Evolutionary conservation across 1,140 invertebrate species (phyloP).

Genomic region (Drosophila lacertosa): DNA sequence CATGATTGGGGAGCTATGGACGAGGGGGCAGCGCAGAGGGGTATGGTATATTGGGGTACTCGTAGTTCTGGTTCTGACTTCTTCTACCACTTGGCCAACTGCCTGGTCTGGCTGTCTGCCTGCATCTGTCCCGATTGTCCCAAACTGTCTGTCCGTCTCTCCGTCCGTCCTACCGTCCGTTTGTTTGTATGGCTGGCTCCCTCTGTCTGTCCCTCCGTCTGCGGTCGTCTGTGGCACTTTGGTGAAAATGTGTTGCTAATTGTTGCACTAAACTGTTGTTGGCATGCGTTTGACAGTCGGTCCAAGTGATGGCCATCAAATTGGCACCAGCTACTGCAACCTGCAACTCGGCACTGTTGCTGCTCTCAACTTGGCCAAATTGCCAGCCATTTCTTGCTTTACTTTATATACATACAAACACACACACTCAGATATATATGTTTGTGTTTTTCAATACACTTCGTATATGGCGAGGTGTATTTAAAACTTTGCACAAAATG

Average conservation of each 20-base stretch:
- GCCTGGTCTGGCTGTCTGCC: constrained; percentile 28
- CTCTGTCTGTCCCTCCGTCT: too few species aligned
- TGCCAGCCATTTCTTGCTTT: neutral
- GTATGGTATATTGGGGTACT: too few species aligned
- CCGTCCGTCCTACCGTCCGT: constrained; percentile 14
- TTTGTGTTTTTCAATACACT: neutral
- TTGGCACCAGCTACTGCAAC: constrained; percentile 37
- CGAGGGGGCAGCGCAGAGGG: neutral
- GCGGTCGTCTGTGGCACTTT: constrained; percentile 71
- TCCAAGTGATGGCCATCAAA: constrained; percentile 59
- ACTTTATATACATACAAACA: neutral
- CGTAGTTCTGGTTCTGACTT: constrained; percentile 30
- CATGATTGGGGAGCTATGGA: too few species aligned
- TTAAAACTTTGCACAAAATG: too few species aligned
- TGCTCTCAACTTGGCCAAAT: constrained; percentile 6
- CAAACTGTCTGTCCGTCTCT: constrained; percentile 1
- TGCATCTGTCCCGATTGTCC: neutral
- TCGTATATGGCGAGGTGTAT: neutral
- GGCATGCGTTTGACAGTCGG: constrained; percentile 79
- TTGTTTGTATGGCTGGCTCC: neutral
- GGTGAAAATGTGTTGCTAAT: constrained; percentile 78
- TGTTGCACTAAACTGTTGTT: constrained; percentile 80
- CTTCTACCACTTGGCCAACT: constrained; percentile 2
- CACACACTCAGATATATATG: neutral
- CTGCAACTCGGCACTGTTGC: constrained; percentile 1